Percentiles rank a stretch among this genome's conserved stretches.
Evolutionary conservation across 1,140 invertebrate species (phyloP).

Genomic region (Belonocnema kinseyi): DNA sequence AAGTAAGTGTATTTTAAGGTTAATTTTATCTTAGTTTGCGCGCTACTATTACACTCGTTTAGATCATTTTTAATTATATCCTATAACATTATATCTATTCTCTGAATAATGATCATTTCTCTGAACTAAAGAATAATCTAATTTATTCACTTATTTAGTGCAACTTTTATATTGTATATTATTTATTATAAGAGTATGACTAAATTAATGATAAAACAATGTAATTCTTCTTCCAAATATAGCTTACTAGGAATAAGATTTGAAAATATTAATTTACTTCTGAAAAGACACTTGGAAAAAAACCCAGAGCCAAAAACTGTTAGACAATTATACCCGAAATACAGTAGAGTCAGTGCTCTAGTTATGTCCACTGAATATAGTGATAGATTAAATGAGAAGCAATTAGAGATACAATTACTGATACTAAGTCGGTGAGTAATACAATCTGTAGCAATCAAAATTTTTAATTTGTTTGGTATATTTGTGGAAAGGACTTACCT

Average conservation of each 20-base stretch:
- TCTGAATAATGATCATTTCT: no score
- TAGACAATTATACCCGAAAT: neutral
- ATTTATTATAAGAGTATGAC: neutral
- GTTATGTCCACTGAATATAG: neutral
- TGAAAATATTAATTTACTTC: slow-evolving; percentile 8
- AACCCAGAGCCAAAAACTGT: neutral
- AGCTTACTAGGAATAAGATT: slow-evolving; percentile 8
- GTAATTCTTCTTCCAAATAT: neutral
- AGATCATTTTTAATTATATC: no score
- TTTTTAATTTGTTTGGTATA: no score
- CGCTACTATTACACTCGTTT: no score
- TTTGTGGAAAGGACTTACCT: no score
- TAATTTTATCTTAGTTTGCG: no score
- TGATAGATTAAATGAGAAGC: no score
- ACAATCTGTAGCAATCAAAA: no score
- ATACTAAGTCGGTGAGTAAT: no score
- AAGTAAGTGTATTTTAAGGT: neutral
- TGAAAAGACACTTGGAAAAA: neutral
- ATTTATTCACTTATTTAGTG: neutral
- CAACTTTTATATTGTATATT: neutral
- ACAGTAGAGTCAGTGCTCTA: neutral
- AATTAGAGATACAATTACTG: no score
- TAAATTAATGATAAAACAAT: neutral
- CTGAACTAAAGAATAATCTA: no score
- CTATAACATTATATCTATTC: no score